These are phyloP conservation scores for Gnatocerus cornutus DNA, from an alignment of 2,888 invertebrate species.

Conservation along the genomic window DNA sequence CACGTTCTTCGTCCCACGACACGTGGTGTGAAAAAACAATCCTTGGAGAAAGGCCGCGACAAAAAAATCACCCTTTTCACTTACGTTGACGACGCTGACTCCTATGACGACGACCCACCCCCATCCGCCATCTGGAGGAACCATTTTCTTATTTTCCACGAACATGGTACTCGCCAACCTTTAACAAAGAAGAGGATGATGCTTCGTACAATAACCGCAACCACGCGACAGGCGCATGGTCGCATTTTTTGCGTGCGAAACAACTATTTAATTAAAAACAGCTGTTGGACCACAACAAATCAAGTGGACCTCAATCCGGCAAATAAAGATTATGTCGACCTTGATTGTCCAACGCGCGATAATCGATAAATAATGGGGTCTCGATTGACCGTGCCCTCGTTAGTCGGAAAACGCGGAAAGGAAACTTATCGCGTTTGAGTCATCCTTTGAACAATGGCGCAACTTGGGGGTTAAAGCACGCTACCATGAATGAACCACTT, in stretches of 20 bases:
- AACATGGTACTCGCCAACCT: conserved; percentile 65
- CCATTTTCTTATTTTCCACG: conserved; percentile 73
- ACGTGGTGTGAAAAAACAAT: background rate
- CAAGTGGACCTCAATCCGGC: conserved; percentile 23
- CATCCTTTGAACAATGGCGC: background rate
- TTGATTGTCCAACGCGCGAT: conserved; percentile 12
- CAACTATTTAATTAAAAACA: conserved; percentile 10
- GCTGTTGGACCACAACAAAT: conserved; percentile 26
- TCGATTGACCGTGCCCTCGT: conserved; percentile 10
- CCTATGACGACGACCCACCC: conserved; percentile 91
- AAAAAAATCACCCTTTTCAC: conserved; percentile 65
- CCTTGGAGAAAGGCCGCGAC: background rate
- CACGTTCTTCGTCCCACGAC: background rate
- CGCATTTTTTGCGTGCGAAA: conserved; percentile 17
- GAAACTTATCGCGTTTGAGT: conserved; percentile 1
- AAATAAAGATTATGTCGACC: conserved; percentile 4
- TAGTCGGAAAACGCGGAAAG: conserved; percentile 3
- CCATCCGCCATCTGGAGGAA: conserved; percentile 92
- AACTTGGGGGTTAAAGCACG: background rate
- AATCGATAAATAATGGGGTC: conserved; percentile 15
- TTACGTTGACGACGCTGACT: conserved; percentile 88
- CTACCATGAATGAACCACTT: conserved; percentile 20
- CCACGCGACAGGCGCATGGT: background rate
- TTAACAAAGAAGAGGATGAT: conserved; percentile 37
- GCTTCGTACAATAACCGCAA: conserved; percentile 32